phyloP scores from a whole-genome alignment of 2,888 invertebrate genomes.

The Megamerina dolium region DNA sequence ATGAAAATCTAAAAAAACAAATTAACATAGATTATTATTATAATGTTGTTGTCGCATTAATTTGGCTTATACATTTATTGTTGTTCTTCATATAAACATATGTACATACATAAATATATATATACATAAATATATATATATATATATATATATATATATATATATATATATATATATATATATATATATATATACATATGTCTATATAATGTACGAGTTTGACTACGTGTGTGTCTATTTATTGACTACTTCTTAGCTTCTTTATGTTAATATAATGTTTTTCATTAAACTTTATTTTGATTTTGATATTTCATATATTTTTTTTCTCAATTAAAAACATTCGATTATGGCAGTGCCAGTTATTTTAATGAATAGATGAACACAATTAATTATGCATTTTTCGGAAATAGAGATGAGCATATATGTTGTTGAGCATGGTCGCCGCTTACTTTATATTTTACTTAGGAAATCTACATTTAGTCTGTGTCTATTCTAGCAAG shows the following conservation, averaged over 20 bases:
- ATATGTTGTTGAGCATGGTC: no score
- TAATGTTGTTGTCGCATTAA: not conserved
- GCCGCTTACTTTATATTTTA: no score
- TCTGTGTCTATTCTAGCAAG: no score
- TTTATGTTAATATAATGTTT: not conserved
- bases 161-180: no score
- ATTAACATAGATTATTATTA: no score
- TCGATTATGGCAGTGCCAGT: no score
- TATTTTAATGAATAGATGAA: no score
- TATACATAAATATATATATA: not conserved
- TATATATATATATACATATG: not conserved
- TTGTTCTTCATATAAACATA: not conserved
- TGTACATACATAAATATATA: not conserved
- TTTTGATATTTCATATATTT: not conserved
- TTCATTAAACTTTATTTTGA: not conserved
- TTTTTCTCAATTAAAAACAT: no score
- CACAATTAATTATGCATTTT: no score
- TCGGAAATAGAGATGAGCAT: no score
- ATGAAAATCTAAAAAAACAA: no score
- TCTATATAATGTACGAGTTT: not conserved
- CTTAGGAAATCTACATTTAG: no score
- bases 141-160: not conserved
- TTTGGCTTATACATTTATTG: not conserved
- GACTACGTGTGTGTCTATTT: not conserved
- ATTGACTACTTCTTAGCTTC: not conserved